A percentile compares a stretch with the other conserved stretches of the same genome.
phyloP scores from a whole-genome alignment of 2,797 vertebrate species.

The Tangara arthus region DNA sequence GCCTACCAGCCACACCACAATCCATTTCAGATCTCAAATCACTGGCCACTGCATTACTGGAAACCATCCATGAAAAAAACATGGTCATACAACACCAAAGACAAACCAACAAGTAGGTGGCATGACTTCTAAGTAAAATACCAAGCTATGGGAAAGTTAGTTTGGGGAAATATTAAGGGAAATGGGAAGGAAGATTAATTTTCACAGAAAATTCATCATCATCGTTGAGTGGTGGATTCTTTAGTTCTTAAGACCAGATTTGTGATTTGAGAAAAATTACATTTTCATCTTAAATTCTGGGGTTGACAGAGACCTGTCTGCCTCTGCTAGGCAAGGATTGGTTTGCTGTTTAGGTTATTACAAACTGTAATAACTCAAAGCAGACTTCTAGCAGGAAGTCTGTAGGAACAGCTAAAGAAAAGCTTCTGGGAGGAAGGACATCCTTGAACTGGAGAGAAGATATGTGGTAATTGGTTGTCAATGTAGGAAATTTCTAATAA shows the following conservation, averaged over 20 bases:
- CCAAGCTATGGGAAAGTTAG: not conserved
- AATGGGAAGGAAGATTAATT: not conserved
- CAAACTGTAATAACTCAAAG: not conserved
- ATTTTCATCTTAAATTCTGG: not conserved
- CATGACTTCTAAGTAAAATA: not conserved
- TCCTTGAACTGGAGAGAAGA: not conserved
- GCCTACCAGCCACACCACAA: conserved; percentile 92
- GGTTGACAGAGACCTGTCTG: not conserved
- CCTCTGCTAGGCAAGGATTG: not conserved
- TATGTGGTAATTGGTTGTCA: not conserved
- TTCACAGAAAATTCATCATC: not conserved
- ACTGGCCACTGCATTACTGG: conserved; percentile 92
- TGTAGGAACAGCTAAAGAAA: not conserved
- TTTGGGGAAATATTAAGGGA: not conserved
- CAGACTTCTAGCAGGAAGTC: not conserved
- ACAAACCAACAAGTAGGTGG: conserved; percentile 93
- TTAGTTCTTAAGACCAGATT: not conserved
- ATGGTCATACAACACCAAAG: conserved; percentile 98
- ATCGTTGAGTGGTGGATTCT: not conserved
- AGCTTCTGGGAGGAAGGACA: not conserved
- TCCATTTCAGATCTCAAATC: conserved; percentile 98
- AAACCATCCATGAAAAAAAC: conserved; percentile 98
- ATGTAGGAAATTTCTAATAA: not conserved
- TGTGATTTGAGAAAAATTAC: not conserved
- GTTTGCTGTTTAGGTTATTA: not conserved